Evolutionary conservation across 2,113 vertebrate genomes (phyloP), one percentile per base, ranked within the genome.

Genomic region (Burhinus bistriatus): DNA sequence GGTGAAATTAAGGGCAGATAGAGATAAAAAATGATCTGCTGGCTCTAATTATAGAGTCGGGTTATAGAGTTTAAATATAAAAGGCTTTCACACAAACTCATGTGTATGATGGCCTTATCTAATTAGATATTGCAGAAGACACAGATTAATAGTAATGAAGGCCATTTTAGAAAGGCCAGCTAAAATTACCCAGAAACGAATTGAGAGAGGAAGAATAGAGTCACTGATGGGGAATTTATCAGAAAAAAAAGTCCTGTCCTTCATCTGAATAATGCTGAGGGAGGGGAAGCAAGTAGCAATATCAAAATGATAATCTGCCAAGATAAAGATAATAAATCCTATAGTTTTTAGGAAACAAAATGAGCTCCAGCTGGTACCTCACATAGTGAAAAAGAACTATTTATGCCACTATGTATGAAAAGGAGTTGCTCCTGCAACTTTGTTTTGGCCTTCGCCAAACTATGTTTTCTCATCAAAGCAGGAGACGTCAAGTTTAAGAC

Each of bases 101-200:
- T 85, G 44, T 89, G 34, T 95, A 89, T 79, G 70, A 96, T 72
- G 87, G 73, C 71, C 44, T 27, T 66, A 57, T 77, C 52, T 45
- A 91, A 96, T 95, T 91, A 94, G 54, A 83, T 69, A 76, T 36
- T 78, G 61, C 61, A 85, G 78, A 85, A 93, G 87, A 91, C 54
- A 65, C 52, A 91, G 93, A 97, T 96, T 93, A 90, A 96, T 93
- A 87, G 73, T 65, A 90, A 93, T 83, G 66, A 93, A 94, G 90
- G 45, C 87, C 52, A 54, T 95, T 96, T 94, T 76, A 96, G 93
- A 94, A 95, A 91, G 83, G 61, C 65, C 73, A 95, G 70, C 70
- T 96, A 96, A 94, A 97, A 95, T 91, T 96, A 95, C 29, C 15
- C 8, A 65, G 84, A 87, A 96, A 96, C 2, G 5, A 87, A 88